Conservation (phyloP, 2,113 vertebrate species). For the Loxodonta africana region DNA sequence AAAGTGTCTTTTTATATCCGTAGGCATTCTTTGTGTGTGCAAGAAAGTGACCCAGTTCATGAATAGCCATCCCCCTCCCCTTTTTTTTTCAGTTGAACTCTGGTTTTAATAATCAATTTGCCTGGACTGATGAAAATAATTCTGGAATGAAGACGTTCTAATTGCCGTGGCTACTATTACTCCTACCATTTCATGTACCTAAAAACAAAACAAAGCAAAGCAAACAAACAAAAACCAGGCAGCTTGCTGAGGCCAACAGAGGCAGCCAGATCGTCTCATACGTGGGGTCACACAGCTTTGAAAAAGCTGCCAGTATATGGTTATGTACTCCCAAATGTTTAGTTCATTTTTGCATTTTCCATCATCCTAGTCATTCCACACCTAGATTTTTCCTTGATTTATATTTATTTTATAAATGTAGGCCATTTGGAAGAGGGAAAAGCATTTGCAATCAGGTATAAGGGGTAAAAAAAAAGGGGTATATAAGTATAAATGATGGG, state of each 20-base stretch:
- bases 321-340: neutral
- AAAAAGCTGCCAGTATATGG: rapidly evolving
- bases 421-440: neutral
- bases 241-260: neutral
- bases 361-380: no score
- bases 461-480: neutral
- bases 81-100: neutral
- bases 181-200: neutral
- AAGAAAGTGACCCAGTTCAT: neutral
- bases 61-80: neutral
- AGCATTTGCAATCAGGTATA: neutral
- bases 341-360: neutral
- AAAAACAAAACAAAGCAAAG: neutral
- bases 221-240: neutral
- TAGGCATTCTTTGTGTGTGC: neutral
- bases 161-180: neutral
- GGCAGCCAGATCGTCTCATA: neutral
- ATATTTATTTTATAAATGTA: neutral
- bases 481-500: neutral
- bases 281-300: neutral
- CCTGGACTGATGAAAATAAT: neutral
- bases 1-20: neutral
- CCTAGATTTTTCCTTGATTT: neutral
- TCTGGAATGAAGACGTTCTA: constrained; percentile 6
- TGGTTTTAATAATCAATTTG: neutral